Evolutionary conservation across 2,113 vertebrate species (phyloP), one percentile per base, ranked within the genome.

Genomic region (Copsychus sechellarum): DNA sequence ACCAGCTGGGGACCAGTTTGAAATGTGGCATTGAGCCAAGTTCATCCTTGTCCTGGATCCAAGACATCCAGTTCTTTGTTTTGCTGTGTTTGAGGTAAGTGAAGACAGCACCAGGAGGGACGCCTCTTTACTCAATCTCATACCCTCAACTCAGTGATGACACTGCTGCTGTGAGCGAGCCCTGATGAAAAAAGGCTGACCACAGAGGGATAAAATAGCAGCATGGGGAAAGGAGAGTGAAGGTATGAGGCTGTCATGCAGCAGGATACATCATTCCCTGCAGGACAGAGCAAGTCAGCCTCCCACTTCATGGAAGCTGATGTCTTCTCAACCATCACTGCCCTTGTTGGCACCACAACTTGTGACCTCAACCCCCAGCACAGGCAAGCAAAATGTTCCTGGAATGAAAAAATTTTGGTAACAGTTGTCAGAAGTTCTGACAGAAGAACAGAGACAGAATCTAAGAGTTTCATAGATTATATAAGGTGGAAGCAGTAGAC

Each of bases 161-260:
- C 10, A 58, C 25, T 0, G 0, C 65, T 66, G 60, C 81, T 58
- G 42, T 3, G 1, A 81, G 43, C 1, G 0, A 62, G 58, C 58
- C 53, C 62, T 17, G 28, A 58, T 21, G 21, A 65, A 34, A 65
- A 65, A 77, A 81, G 25, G 23, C 50, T 0, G 0, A 25, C 9
- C 5, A 8, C 29, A 45, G 60, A 67, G 40, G 34, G 12, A 47
- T 1, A 50, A 34, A 38, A 79, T 51, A 82, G 43, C 50, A 82
- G 53, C 57, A 48, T 1, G 4, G 28, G 31, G 40, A 76, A 80
- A 28, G 62, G 43, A 76, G 47, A 82, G 70, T 8, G 43, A 84
- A 56, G 57, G 40, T 14, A 23, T 48, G n/a, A 77, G 13, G 38
- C 21, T 38, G 26, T n/a, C 11, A 3, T 57, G 60, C 31, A 76